Conservation (phyloP, 1,140 invertebrate genomes). For the Drosophila yakuba region DNA sequence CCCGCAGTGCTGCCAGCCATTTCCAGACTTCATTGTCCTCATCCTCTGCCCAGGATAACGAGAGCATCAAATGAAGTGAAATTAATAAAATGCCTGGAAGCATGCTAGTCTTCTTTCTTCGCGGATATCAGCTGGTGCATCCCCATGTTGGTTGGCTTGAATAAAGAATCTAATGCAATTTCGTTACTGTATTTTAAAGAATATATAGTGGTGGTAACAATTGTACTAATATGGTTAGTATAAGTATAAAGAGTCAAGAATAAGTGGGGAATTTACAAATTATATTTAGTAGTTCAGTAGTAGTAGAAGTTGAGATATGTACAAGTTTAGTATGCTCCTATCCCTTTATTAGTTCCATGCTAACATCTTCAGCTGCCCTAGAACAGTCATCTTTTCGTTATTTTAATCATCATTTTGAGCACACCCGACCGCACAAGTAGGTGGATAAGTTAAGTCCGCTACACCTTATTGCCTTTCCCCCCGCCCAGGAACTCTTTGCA, state of each 20-base stretch:
- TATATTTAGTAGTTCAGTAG: not conserved
- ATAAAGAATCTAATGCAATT: too few species aligned
- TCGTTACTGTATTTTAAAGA: not conserved
- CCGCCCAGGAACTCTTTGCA: conserved; percentile 49
- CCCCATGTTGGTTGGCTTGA: too few species aligned
- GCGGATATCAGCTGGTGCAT: not conserved
- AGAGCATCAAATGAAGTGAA: conserved; percentile 63
- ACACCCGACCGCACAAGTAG: conserved; percentile 38
- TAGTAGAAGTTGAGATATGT: not conserved
- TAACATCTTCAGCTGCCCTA: conserved; percentile 1
- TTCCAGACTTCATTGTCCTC: conserved; percentile 42
- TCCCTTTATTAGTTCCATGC: conserved; percentile 17
- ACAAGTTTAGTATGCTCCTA: not conserved
- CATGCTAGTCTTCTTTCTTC: conserved; percentile 49
- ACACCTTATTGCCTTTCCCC: not conserved
- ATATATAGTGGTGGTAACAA: too few species aligned
- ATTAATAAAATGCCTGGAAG: conserved; percentile 76
- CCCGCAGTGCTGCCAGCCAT: conserved; percentile 55
- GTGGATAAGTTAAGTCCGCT: conserved; percentile 34
- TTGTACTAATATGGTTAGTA: not conserved
- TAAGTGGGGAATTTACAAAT: too few species aligned
- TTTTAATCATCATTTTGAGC: conserved; percentile 77
- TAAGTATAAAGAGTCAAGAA: too few species aligned
- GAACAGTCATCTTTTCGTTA: conserved; percentile 57
- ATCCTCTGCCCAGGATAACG: conserved; percentile 37